phyloP scores from a whole-genome alignment of 2,113 vertebrate species.

The Calypte anna region DNA sequence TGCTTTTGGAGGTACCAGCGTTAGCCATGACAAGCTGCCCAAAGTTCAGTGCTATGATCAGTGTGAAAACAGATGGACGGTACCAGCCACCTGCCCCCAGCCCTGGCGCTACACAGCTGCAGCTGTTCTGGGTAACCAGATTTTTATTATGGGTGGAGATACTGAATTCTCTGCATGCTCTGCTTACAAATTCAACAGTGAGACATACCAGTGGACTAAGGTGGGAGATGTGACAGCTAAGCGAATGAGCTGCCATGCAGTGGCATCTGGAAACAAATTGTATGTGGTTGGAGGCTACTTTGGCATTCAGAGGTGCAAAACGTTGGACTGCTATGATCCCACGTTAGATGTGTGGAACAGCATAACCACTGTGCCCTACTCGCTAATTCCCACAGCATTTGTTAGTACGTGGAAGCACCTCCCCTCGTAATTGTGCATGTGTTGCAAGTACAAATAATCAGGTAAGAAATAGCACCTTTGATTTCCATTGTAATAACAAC shows the following conservation, averaged over 20 bases:
- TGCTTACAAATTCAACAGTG: slow-evolving; percentile 86
- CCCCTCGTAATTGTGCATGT: slow-evolving; percentile 73
- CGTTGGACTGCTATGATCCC: slow-evolving; percentile 83
- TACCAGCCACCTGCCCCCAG: slow-evolving; percentile 85
- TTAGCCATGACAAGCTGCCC: slow-evolving; percentile 85
- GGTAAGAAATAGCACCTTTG: slow-evolving; percentile 69
- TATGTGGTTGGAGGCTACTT: slow-evolving; percentile 86
- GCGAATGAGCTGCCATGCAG: slow-evolving; percentile 85
- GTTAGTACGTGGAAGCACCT: slow-evolving; percentile 88
- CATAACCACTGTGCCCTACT: slow-evolving; percentile 85
- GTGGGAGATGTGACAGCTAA: slow-evolving; percentile 86
- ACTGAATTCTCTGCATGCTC: slow-evolving; percentile 85
- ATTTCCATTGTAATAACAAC: neutral
- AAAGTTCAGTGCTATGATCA: slow-evolving; percentile 87
- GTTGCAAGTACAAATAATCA: slow-evolving; percentile 17
- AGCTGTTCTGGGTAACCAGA: slow-evolving; percentile 85
- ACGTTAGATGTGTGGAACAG: slow-evolving; percentile 84
- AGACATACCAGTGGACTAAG: slow-evolving; percentile 87
- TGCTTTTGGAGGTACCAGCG: slow-evolving; percentile 84
- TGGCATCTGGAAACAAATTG: slow-evolving; percentile 85
- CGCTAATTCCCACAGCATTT: slow-evolving; percentile 82
- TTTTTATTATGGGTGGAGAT: slow-evolving; percentile 87
- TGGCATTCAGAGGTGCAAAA: slow-evolving; percentile 86
- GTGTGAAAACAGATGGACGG: slow-evolving; percentile 84
- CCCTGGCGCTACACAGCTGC: slow-evolving; percentile 87